These are phyloP conservation scores for Drosophila falleni DNA, from an alignment of 2,888 invertebrate species.

Conservation along the genomic window DNA sequence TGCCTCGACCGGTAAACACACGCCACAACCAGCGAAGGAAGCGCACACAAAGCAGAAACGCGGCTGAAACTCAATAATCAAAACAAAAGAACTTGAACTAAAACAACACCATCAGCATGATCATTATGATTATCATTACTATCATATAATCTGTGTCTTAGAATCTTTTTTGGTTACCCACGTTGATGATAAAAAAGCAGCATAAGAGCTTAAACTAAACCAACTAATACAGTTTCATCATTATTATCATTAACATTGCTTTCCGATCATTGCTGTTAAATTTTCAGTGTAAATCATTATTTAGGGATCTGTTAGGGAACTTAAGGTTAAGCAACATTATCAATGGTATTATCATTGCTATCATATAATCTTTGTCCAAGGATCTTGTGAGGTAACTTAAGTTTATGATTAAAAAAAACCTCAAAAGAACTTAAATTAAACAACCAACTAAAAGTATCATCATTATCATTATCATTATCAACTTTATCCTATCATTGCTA, in stretches of 20 bases:
- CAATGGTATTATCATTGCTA: too few relatives aligned
- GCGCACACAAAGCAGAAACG: constrained; percentile 67
- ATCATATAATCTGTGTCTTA: background rate
- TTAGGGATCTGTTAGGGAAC: background rate
- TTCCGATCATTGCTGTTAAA: background rate
- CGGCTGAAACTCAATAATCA: constrained; percentile 71
- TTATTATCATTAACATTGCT: background rate
- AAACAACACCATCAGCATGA: constrained; percentile 30
- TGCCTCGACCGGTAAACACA: constrained; percentile 69
- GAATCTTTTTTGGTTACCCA: background rate
- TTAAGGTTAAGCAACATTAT: too few relatives aligned
- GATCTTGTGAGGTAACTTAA: too few relatives aligned
- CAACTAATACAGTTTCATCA: too few relatives aligned
- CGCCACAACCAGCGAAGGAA: constrained; percentile 36
- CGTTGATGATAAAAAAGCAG: background rate
- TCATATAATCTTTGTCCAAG: too few relatives aligned
- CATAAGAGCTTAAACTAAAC: background rate
- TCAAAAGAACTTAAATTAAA: constrained; percentile 38
- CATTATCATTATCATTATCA: too few relatives aligned
- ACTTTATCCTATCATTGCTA: too few relatives aligned
- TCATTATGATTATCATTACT: background rate
- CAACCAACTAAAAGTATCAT: constrained; percentile 13
- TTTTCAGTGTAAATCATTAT: too few relatives aligned
- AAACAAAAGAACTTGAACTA: constrained; percentile 62
- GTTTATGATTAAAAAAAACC: too few relatives aligned